These are phyloP conservation scores for Diabrotica undecimpunctata DNA, from an alignment of 1,140 invertebrate species.

Conservation along the genomic window DNA sequence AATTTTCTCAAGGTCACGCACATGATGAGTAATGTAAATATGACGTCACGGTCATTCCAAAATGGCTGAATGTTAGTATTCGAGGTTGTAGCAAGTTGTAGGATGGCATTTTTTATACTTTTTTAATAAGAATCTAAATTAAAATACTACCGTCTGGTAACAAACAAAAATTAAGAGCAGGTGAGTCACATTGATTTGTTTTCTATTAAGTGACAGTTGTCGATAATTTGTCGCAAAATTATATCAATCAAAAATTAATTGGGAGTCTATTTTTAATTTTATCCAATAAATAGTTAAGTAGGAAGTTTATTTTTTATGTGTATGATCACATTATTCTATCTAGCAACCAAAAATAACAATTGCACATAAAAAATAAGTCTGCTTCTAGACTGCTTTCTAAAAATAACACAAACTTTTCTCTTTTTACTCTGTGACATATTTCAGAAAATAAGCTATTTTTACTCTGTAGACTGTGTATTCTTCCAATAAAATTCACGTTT, in stretches of 20 bases:
- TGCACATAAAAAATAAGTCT: constrained; percentile 5
- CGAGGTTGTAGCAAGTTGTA: neutral
- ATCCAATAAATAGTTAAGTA: neutral
- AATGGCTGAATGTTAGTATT: constrained; percentile 15
- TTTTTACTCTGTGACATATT: constrained; percentile 15
- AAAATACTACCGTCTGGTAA: neutral
- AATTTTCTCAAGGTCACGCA: neutral
- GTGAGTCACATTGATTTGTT: constrained; percentile 9
- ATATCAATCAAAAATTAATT: neutral
- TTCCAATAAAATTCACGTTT: neutral
- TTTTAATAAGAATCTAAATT: constrained; percentile 8
- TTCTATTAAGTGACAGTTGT: neutral
- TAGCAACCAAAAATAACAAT: constrained; percentile 9
- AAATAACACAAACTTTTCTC: constrained; percentile 18
- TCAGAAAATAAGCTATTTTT: constrained; percentile 22
- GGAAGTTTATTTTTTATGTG: neutral
- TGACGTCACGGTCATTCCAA: constrained; percentile 17
- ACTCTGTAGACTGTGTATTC: constrained; percentile 7
- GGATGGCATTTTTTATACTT: constrained; percentile 16
- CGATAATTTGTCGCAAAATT: neutral
- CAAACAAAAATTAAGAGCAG: constrained; percentile 10
- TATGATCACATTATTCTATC: neutral
- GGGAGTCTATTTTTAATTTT: neutral
- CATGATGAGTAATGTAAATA: constrained; percentile 11
- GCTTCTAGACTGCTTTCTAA: constrained; percentile 10